phyloP scores from a whole-genome alignment of 2,797 vertebrate species.

The Crocodylus rhombifer region DNA sequence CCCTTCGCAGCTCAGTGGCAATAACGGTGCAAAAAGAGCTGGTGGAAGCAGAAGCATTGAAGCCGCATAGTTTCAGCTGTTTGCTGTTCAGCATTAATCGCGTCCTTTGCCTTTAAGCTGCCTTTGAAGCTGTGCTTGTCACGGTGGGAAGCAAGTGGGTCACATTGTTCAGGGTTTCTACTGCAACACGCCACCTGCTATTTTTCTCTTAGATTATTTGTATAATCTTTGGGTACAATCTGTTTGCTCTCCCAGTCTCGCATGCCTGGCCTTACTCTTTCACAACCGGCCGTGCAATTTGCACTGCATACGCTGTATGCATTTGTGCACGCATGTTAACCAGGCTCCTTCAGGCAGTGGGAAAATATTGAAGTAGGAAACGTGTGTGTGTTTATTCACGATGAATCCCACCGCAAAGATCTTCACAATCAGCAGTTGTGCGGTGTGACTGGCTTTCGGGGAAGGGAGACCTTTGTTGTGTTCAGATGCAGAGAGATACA shows the following conservation, averaged over 20 bases:
- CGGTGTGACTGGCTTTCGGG: slow-evolving; percentile 22
- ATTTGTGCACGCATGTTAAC: slow-evolving; percentile 13
- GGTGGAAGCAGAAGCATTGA: slow-evolving; percentile 39
- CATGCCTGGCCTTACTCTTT: slow-evolving; percentile 72
- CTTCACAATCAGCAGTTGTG: slow-evolving; percentile 44
- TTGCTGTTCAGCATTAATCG: slow-evolving; percentile 65
- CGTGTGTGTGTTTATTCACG: slow-evolving; percentile 72
- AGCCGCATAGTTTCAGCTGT: slow-evolving; percentile 54
- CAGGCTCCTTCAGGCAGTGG: slow-evolving; percentile 59
- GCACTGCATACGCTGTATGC: slow-evolving; percentile 49
- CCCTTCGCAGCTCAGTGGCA: slow-evolving; percentile 48
- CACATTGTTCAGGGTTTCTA: slow-evolving; percentile 72
- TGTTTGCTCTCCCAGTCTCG: slow-evolving; percentile 67
- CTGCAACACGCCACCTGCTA: slow-evolving; percentile 71
- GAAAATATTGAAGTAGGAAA: slow-evolving; percentile 72
- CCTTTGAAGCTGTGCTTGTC: slow-evolving; percentile 69
- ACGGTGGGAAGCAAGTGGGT: slow-evolving; percentile 74
- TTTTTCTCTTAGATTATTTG: slow-evolving; percentile 75
- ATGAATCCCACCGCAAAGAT: slow-evolving; percentile 63
- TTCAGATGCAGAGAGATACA: slow-evolving; percentile 54
- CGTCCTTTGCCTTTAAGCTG: slow-evolving; percentile 73
- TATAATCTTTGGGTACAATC: slow-evolving; percentile 77
- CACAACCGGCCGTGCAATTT: slow-evolving; percentile 63
- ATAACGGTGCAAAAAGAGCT: slow-evolving; percentile 35
- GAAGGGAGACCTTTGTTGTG: slow-evolving; percentile 69